Conservation (phyloP, 2,113 vertebrate species). For the Triplophysa tibetana region DNA sequence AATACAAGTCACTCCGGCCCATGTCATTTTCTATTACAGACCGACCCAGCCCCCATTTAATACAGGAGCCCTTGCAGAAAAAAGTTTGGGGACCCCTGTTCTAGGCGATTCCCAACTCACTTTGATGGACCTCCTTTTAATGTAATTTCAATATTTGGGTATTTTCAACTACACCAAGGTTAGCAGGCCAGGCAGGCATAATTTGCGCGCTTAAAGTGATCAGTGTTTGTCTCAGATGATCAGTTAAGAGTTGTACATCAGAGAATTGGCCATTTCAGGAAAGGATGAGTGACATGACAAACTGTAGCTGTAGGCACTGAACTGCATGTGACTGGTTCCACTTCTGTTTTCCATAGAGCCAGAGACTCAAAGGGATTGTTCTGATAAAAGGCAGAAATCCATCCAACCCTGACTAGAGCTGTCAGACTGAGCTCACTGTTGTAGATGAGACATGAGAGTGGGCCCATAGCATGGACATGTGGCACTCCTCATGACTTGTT, state of each 20-base stretch:
- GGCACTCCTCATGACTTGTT: constrained; percentile 38
- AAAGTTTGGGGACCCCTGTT: no score
- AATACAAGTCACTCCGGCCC: no score
- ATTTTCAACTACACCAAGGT: not conserved
- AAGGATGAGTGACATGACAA: constrained; percentile 61
- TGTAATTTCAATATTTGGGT: not conserved
- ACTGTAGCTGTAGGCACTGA: constrained; percentile 58
- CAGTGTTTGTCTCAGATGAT: not conserved
- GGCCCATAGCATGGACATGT: constrained; percentile 36
- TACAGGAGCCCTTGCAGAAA: no score
- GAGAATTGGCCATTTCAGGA: constrained; percentile 57
- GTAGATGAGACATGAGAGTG: constrained; percentile 37
- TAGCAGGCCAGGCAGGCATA: not conserved
- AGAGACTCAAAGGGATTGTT: constrained; percentile 16
- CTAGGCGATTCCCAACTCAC: not conserved
- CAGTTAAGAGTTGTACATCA: constrained; percentile 5
- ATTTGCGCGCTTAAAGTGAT: not conserved
- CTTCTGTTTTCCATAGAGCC: constrained; percentile 7
- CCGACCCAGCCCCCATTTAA: no score
- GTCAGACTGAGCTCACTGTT: constrained; percentile 39
- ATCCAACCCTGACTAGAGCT: constrained; percentile 8
- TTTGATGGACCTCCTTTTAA: not conserved
- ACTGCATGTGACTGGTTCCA: constrained; percentile 26
- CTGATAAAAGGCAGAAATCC: constrained; percentile 44
- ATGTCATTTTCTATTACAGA: no score